Evolutionary conservation across 2,888 invertebrate genomes (phyloP).

Genomic region (Ormyrus rosae): DNA sequence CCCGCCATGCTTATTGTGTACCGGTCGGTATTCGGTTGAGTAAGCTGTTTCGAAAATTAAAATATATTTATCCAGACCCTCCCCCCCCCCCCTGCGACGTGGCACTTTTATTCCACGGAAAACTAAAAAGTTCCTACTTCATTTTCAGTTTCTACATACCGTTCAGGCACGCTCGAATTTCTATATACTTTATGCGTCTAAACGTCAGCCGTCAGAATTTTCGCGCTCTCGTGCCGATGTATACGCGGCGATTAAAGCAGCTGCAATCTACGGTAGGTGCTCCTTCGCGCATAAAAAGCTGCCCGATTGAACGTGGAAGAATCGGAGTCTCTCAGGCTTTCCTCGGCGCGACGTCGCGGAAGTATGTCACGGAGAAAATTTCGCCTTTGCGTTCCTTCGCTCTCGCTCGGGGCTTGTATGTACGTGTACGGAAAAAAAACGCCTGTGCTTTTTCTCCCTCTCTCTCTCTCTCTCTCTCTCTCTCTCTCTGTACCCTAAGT

Average conservation of each 20-base stretch:
- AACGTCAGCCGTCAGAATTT: too few species aligned
- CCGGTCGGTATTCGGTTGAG: too few species aligned
- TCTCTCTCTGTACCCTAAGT: constrained; percentile 9
- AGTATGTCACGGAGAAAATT: constrained; percentile 21
- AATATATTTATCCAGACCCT: too few species aligned
- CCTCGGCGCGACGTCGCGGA: constrained; percentile 1
- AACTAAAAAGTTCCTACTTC: too few species aligned
- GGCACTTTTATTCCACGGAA: too few species aligned
- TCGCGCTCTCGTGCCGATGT: background rate
- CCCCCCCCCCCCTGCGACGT: too few species aligned
- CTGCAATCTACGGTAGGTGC: constrained; percentile 2
- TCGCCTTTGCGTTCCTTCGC: background rate
- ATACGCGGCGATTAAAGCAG: background rate
- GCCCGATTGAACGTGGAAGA: too few species aligned
- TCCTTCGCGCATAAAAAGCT: background rate
- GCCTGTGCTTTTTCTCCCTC: constrained; percentile 4
- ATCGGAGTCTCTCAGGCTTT: background rate
- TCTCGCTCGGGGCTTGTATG: background rate
- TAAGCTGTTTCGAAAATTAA: too few species aligned
- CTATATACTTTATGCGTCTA: too few species aligned
- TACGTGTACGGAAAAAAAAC: constrained; percentile 15
- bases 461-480: background rate
- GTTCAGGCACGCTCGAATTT: too few species aligned
- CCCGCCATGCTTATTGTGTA: too few species aligned
- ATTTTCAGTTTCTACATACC: too few species aligned